Evolutionary conservation across 2,888 invertebrate species (phyloP).

Genomic region (Drosophila niveifrons): DNA sequence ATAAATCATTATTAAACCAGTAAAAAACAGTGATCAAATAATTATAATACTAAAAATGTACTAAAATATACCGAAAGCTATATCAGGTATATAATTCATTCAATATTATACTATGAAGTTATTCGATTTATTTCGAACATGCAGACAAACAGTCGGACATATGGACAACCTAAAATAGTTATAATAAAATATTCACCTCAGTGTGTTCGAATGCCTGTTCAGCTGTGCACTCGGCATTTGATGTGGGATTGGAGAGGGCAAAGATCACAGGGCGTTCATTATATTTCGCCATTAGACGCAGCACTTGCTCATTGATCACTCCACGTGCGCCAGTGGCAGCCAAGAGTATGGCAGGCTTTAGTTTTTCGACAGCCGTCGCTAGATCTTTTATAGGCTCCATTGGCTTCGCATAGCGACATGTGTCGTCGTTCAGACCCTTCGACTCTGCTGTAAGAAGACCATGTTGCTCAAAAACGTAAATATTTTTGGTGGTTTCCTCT

Average conservation of each 20-base stretch:
- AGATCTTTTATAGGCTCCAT: not conserved
- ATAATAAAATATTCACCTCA: conserved; percentile 57
- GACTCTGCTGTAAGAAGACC: conserved; percentile 43
- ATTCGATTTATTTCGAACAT: no score
- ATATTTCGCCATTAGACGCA: conserved; percentile 42
- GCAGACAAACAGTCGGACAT: no score
- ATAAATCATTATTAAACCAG: no score
- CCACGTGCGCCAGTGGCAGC: conserved; percentile 64
- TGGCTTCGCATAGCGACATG: conserved; percentile 47
- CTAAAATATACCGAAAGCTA: no score
- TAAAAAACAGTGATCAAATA: not conserved
- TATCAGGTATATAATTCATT: no score
- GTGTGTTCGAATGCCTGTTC: conserved; percentile 64
- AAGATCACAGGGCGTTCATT: conserved; percentile 61
- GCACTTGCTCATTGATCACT: conserved; percentile 52
- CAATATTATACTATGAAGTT: no score
- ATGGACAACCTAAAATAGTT: no score
- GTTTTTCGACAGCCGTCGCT: conserved; percentile 29
- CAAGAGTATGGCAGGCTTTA: conserved; percentile 61
- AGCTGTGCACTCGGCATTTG: conserved; percentile 65
- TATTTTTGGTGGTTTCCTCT: conserved; percentile 27
- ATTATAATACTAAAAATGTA: no score
- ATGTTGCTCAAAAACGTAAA: conserved; percentile 52
- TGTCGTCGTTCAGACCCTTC: not conserved
- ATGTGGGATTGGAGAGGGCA: conserved; percentile 71